Base-by-base conservation (phyloP, 2,113 vertebrate species). In the Actinemys pallida region DNA sequence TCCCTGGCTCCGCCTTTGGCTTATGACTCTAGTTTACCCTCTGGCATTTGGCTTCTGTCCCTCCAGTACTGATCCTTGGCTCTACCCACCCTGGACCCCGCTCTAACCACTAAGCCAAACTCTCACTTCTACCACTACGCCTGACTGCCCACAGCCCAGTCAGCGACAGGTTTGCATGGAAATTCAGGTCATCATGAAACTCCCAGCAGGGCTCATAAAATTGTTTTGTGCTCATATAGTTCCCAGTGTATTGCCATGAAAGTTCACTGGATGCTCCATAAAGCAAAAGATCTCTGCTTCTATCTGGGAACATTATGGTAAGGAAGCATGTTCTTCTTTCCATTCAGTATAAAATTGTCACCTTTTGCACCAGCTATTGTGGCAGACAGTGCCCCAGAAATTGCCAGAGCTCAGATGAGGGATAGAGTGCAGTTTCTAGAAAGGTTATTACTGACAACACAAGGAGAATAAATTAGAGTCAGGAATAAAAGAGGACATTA, bases 381-480 rank as follows among this genome's bases (percentile, higher is more conserved):
- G 81, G 47, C 82, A 88, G 89, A 65, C 72, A 69, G 92, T 2
- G n/a, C 1, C 1, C 54, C 42, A 88, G 81, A 25, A 93, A 90
- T 86, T 90, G 92, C 54, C 90, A 90, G 16, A 87, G 90, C 79
- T 94, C 72, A 50, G 65, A 93, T 93, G 84, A 56, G 80, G 90
- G 65, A 54, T 35, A 89, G 31, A 85, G 52, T n/a, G 1, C 1
- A 54, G 92, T 96, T 47, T 87, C 12, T 90, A 93, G 50, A 95
- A 94, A 89, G 86, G 13, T 88, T 96, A 86, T 79, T 97, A 94
- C 85, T 95, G 91, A 95, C 95, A 97, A 65, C 65, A 83, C 87
- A 90, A 90, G 75, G 92, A 88, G 84, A 96, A 93, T 94, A 96
- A 97, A 97, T 96, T 95, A 93, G 88, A 97, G 69, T 45, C 88